Conservation (phyloP, 2,797 vertebrate species). For the Paramormyrops hopkinsi region DNA sequence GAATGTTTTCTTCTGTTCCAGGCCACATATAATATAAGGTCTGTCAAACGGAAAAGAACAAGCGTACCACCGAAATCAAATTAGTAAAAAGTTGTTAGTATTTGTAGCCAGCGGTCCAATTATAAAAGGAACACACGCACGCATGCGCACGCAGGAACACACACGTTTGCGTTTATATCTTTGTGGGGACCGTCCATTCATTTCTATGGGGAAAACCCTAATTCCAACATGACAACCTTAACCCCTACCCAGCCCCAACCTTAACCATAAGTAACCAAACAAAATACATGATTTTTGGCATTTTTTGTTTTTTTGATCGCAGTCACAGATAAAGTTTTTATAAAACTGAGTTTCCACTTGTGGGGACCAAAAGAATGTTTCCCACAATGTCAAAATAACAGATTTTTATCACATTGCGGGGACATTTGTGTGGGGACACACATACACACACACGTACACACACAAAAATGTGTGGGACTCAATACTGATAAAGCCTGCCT, state of each 20-base stretch:
- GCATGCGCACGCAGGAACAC: not conserved
- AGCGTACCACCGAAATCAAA: conserved; percentile 99
- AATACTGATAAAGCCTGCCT: conserved; percentile 89
- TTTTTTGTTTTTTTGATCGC: not conserved
- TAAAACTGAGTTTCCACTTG: not conserved
- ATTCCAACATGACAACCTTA: not conserved
- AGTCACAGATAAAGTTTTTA: not conserved
- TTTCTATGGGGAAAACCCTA: not conserved
- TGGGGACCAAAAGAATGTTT: conserved; percentile 73
- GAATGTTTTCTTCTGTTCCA: conserved; percentile 94
- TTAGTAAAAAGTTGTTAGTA: conserved; percentile 99
- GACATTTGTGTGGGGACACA: not conserved
- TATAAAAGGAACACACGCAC: conserved; percentile 62
- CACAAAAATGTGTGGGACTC: conserved; percentile 78
- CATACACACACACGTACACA: not conserved
- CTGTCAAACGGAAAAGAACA: conserved; percentile 99
- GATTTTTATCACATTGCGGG: not conserved
- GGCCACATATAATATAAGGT: conserved; percentile 84
- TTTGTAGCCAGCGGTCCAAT: conserved; percentile 98
- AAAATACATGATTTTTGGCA: not conserved
- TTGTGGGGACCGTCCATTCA: not conserved
- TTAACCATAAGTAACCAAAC: not conserved
- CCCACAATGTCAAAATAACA: not conserved
- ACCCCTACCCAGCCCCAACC: not conserved
- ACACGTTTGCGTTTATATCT: not conserved